phyloP scores from a whole-genome alignment of 1,140 invertebrate genomes.

The Bombus affinis region DNA sequence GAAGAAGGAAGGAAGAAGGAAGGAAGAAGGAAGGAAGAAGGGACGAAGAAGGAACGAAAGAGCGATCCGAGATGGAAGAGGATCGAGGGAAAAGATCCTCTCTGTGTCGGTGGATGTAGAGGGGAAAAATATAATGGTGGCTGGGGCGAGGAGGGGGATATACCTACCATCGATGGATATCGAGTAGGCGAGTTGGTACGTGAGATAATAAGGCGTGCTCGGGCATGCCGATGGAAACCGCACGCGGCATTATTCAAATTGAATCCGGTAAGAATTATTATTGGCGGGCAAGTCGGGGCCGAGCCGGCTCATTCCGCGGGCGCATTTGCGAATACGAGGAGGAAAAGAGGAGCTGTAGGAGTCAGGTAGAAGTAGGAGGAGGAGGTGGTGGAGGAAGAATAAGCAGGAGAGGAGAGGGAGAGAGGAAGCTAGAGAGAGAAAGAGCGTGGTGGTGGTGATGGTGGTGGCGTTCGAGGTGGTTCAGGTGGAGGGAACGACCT shows the following conservation, averaged over 20 bases:
- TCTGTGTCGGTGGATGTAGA: constrained; percentile 3
- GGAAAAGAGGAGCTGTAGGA: constrained; percentile 60
- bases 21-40: too few relatives aligned
- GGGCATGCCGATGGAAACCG: constrained; percentile 80
- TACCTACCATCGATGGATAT: constrained; percentile 75
- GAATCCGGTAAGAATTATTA: constrained; percentile 81
- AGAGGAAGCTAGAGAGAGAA: neutral
- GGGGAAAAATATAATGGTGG: constrained; percentile 67
- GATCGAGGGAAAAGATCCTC: neutral
- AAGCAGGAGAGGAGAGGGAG: constrained; percentile 6
- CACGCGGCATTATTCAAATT: constrained; percentile 82
- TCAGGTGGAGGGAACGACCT: constrained; percentile 65
- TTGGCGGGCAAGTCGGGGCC: constrained; percentile 75
- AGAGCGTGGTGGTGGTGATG: constrained; percentile 18
- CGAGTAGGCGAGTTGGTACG: constrained; percentile 78
- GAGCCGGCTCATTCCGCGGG: constrained; percentile 73
- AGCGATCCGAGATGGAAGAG: neutral
- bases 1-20: neutral
- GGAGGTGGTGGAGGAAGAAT: neutral
- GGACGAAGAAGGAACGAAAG: neutral
- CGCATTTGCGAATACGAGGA: constrained; percentile 73
- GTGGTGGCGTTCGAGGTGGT: constrained; percentile 27
- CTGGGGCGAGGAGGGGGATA: constrained; percentile 41
- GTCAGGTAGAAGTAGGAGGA: constrained; percentile 22
- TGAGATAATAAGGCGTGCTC: constrained; percentile 81